phyloP scores from a whole-genome alignment of 2,888 invertebrate species.

The Agapostemon virescens region DNA sequence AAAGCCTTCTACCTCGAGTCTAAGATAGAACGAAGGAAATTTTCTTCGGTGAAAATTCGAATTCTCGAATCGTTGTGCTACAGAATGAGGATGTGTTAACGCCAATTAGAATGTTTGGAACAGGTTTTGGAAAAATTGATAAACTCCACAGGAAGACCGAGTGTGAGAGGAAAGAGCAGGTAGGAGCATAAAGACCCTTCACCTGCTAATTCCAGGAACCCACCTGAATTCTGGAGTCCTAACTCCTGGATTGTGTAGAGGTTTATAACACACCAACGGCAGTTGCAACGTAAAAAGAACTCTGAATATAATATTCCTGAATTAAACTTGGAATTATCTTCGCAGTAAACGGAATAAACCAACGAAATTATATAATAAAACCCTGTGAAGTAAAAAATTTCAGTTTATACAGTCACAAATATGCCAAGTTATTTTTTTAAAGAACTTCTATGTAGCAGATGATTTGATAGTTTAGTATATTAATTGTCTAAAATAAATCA shows the following conservation, averaged over 20 bases:
- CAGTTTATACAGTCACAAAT: neutral
- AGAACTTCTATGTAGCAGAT: too few relatives aligned
- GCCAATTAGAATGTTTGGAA: conserved; percentile 1
- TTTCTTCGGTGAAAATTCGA: neutral
- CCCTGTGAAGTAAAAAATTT: neutral
- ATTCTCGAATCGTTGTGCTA: neutral
- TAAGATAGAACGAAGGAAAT: neutral
- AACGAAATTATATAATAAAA: neutral
- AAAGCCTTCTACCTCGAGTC: neutral
- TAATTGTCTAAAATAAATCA: too few relatives aligned
- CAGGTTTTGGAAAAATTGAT: neutral
- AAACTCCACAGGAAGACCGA: neutral
- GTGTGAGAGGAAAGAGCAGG: neutral
- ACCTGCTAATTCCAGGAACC: conserved; percentile 14
- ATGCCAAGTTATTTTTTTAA: neutral
- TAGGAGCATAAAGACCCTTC: conserved; percentile 5
- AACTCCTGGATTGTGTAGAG: neutral
- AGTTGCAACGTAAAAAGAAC: neutral
- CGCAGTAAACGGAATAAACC: neutral
- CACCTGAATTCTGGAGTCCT: neutral
- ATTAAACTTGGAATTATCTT: neutral
- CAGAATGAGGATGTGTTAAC: neutral
- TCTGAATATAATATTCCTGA: neutral
- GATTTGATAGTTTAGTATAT: too few relatives aligned
- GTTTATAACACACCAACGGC: conserved; percentile 1